phyloP scores from a whole-genome alignment of 2,888 invertebrate genomes.

The Fabriciana adippe region DNA sequence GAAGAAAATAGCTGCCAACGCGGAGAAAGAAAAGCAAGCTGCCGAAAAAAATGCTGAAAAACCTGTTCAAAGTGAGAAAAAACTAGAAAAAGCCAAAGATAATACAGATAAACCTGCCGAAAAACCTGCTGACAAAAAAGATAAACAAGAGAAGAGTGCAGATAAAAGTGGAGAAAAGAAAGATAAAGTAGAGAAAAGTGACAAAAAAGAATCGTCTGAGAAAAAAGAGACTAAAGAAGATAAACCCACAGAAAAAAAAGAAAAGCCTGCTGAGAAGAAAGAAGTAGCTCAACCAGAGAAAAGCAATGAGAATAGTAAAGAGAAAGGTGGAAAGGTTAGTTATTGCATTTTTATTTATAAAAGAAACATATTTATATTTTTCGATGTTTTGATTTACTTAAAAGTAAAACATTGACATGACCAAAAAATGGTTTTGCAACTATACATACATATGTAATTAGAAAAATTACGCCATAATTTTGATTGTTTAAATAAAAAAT shows the following conservation, averaged over 20 bases:
- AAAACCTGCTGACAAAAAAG: slow-evolving; percentile 40
- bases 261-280: slow-evolving; percentile 39
- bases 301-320: slow-evolving; percentile 50
- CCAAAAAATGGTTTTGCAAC: too few species aligned
- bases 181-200: slow-evolving; percentile 45
- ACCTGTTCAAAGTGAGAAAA: slow-evolving; percentile 44
- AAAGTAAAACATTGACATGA: background rate
- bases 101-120: slow-evolving; percentile 47
- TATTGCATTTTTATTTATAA: background rate
- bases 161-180: slow-evolving; percentile 36
- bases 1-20: slow-evolving; percentile 73
- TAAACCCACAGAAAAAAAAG: slow-evolving; percentile 40
- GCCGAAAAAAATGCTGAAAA: slow-evolving; percentile 56
- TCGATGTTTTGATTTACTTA: background rate
- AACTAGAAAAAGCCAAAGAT: slow-evolving; percentile 40
- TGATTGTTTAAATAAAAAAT: too few species aligned
- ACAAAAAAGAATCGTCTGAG: slow-evolving; percentile 24
- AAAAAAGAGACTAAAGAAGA: slow-evolving; percentile 42
- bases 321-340: slow-evolving; percentile 61
- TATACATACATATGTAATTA: too few species aligned
- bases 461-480: too few species aligned
- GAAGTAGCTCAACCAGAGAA: slow-evolving; percentile 40
- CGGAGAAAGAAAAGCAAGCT: slow-evolving; percentile 68
- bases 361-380: background rate
- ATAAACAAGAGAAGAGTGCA: slow-evolving; percentile 32